Conservation (phyloP, 2,113 vertebrate species). For the Montifringilla adamsi region DNA sequence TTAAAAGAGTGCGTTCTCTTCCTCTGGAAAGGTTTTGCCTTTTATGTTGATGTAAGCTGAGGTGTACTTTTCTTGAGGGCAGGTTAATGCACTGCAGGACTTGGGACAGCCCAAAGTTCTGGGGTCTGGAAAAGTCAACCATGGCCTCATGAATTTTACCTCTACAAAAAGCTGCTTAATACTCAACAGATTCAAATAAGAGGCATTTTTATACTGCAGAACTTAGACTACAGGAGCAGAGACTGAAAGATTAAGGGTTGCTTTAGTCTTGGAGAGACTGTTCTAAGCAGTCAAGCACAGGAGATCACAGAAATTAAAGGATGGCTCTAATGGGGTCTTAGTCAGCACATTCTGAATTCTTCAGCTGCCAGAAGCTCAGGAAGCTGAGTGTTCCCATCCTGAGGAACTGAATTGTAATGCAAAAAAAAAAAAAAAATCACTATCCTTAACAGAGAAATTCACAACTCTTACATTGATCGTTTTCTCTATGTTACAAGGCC, state of each 20-base stretch:
- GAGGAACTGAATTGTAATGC: background rate
- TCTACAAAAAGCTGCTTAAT: background rate
- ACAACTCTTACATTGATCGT: rapidly evolving
- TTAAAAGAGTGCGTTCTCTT: background rate
- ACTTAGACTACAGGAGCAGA: background rate
- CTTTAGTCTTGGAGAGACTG: background rate
- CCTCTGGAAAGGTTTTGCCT: background rate
- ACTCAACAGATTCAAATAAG: background rate
- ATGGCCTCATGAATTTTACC: background rate
- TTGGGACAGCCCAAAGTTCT: background rate
- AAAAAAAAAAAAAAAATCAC: background rate
- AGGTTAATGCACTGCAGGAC: background rate
- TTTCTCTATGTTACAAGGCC: background rate
- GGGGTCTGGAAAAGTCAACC: background rate
- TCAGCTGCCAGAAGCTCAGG: background rate
- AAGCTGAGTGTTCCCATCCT: background rate
- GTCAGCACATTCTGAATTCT: background rate
- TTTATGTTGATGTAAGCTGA: background rate
- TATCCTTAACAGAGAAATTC: background rate
- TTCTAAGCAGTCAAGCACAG: background rate
- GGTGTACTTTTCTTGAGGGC: background rate
- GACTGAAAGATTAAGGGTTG: background rate
- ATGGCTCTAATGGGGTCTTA: background rate
- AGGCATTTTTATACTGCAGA: background rate
- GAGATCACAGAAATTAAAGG: background rate